These are phyloP conservation scores for Argya squamiceps DNA, from an alignment of 2,797 vertebrate genomes.

Conservation along the genomic window DNA sequence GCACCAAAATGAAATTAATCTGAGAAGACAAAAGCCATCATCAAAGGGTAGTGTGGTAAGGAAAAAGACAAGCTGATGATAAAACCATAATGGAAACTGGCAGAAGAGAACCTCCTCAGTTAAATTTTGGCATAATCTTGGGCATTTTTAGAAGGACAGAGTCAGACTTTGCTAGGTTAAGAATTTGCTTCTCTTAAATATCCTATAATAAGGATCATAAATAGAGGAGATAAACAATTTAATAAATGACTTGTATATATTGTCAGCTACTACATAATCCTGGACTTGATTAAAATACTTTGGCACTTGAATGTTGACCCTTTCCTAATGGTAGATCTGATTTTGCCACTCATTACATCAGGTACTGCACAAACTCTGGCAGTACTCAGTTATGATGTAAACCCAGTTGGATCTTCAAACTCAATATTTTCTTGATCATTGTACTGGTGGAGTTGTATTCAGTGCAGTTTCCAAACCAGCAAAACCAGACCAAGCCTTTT, in stretches of 20 bases:
- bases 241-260: background rate
- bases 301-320: background rate
- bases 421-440: background rate
- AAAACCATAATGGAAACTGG: slow-evolving; percentile 7
- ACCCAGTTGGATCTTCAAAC: background rate
- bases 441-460: background rate
- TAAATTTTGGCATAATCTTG: slow-evolving; percentile 12
- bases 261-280: background rate
- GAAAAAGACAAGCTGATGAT: background rate
- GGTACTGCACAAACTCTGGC: background rate
- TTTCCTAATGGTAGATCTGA: background rate
- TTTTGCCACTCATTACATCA: background rate
- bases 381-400: background rate
- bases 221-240: background rate
- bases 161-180: background rate
- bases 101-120: background rate
- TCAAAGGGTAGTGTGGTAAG: background rate
- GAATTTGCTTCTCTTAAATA: background rate
- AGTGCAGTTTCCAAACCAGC: background rate
- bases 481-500: background rate
- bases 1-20: background rate
- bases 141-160: background rate
- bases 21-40: slow-evolving; percentile 14
- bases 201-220: background rate
- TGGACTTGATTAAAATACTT: background rate